Conservation (phyloP, 2,797 vertebrate genomes). For the Holocentrus rufus region DNA sequence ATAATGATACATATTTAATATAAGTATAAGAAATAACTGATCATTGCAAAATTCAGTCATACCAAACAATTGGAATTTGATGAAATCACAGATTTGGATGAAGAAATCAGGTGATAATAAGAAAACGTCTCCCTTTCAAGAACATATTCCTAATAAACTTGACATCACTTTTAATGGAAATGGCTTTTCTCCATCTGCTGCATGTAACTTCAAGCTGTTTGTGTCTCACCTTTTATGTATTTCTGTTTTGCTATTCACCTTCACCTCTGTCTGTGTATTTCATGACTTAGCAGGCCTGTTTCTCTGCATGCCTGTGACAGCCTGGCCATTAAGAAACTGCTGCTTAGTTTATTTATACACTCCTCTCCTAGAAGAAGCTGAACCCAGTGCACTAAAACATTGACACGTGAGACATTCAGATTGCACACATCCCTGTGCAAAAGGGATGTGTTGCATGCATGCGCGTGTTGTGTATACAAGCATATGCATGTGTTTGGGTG, state of each 20-base stretch:
- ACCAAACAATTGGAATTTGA: neutral
- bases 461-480: no score
- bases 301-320: constrained; percentile 10
- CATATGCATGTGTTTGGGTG: neutral
- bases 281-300: constrained; percentile 3
- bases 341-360: constrained; percentile 56
- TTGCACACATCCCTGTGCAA: no score
- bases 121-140: no score
- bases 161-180: neutral
- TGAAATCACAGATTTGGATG: no score
- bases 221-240: neutral
- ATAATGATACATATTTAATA: no score
- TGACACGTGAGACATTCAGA: constrained; percentile 31
- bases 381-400: constrained; percentile 49
- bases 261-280: neutral
- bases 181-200: neutral
- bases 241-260: neutral
- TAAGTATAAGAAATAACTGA: neutral
- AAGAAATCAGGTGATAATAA: no score
- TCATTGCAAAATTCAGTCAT: neutral
- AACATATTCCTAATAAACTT: neutral
- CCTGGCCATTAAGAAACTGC: constrained; percentile 19
- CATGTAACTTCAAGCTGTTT: constrained; percentile 27
- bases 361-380: constrained; percentile 40
- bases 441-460: constrained; percentile 6